A percentile compares a stretch with the other conserved stretches of the same genome.
These are phyloP conservation scores for Lipotes vexillifer DNA, from an alignment of 2,113 vertebrate genomes.

Conservation along the genomic window DNA sequence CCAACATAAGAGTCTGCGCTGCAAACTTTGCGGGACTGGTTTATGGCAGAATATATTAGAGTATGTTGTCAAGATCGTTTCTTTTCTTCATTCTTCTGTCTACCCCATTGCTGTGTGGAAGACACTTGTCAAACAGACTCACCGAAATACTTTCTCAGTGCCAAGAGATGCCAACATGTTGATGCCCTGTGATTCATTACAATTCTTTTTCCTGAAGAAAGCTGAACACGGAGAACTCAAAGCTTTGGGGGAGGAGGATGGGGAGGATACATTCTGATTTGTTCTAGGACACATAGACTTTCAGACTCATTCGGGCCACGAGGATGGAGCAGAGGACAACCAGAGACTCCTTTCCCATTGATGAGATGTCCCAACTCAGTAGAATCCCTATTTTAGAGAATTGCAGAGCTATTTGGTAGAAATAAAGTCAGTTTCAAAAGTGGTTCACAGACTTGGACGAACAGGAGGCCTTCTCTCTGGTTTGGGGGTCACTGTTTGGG, in stretches of 20 bases:
- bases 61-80: rapidly evolving
- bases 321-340: neutral
- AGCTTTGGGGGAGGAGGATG: neutral
- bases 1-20: rapidly evolving
- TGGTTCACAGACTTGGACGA: neutral
- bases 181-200: neutral
- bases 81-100: neutral
- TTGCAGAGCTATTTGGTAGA: neutral
- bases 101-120: neutral
- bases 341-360: neutral
- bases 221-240: conserved; percentile 34
- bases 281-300: conserved; percentile 33
- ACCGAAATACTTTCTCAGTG: neutral
- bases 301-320: neutral
- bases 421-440: neutral
- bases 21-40: neutral
- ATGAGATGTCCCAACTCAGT: neutral
- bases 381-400: neutral
- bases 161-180: neutral
- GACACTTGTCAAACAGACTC: neutral
- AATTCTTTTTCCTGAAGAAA: neutral
- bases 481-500: neutral
- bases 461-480: neutral
- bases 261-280: neutral
- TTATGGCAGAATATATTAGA: rapidly evolving